A percentile compares a stretch with the other conserved stretches of the same genome.
Conservation (phyloP, 2,113 vertebrate genomes). For the Oryzias woworae region DNA sequence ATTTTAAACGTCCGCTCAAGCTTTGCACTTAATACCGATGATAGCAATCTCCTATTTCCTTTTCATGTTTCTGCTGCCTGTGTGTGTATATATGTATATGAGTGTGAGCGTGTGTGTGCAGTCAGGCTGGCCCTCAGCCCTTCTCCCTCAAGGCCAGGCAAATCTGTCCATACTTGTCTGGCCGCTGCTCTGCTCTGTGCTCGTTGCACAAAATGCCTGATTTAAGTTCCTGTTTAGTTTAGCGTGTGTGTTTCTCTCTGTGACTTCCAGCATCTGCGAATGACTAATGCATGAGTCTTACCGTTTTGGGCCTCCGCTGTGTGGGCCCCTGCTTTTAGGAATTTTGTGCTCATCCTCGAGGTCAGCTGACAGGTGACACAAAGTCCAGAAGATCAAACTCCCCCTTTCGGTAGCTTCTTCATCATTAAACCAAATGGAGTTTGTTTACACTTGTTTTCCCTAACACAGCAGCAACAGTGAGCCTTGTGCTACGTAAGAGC, state of each 20-base stretch:
- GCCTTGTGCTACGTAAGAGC: constrained; percentile 34
- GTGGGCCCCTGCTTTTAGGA: constrained; percentile 11
- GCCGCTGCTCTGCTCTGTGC: constrained; percentile 26
- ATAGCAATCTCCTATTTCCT: constrained; percentile 55
- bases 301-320: constrained; percentile 21
- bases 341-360: constrained; percentile 4
- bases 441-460: constrained; percentile 6
- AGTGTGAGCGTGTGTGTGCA: constrained; percentile 18
- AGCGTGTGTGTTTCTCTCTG: constrained; percentile 25
- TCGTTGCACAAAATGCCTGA: constrained; percentile 38
- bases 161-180: constrained; percentile 56
- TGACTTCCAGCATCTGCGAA: constrained; percentile 54
- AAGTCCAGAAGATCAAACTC: background rate
- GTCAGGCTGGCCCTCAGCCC: constrained; percentile 38
- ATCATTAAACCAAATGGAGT: too few relatives aligned
- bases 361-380: background rate
- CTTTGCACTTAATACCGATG: constrained; percentile 22
- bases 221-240: constrained; percentile 49
- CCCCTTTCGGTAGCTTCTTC: background rate
- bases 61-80: constrained; percentile 27
- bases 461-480: background rate
- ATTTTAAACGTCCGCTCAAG: constrained; percentile 29
- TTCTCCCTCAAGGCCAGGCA: constrained; percentile 48
- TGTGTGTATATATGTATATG: constrained; percentile 17
- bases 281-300: constrained; percentile 52